Evolutionary conservation across 92 coral and sea anemone genomes (phyloP).

Genomic region (Porites divaricata): DNA sequence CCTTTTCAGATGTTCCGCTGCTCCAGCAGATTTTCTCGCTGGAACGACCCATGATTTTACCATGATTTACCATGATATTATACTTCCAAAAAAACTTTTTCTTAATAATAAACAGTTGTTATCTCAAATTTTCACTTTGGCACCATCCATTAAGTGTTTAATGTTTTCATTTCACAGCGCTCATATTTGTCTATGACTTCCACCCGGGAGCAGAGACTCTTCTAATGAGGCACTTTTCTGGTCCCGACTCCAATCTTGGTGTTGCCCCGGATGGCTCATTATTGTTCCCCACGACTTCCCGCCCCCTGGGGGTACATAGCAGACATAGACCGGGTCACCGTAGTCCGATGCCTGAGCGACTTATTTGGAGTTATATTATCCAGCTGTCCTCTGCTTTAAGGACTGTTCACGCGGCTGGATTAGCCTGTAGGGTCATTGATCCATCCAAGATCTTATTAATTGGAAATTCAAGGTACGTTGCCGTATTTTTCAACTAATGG

Average conservation of each 20-base stretch:
- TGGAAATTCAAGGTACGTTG: conserved; percentile 87
- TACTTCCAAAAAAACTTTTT: too few relatives aligned
- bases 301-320: conserved; percentile 67
- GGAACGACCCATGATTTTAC: too few relatives aligned
- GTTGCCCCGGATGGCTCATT: conserved; percentile 86
- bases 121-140: too few relatives aligned
- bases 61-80: too few relatives aligned
- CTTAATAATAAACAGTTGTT: too few relatives aligned
- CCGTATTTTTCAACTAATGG: too few relatives aligned
- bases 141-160: too few relatives aligned
- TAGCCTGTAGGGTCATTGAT: conserved; percentile 97
- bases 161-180: conserved; percentile 57
- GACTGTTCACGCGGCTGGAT: conserved; percentile 87
- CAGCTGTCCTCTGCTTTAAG: conserved; percentile 97
- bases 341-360: conserved; percentile 94
- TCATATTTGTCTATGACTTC: conserved; percentile 93
- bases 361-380: conserved; percentile 98
- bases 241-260: conserved; percentile 83
- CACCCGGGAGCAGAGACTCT: conserved; percentile 98
- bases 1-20: too few relatives aligned
- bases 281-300: conserved; percentile 76
- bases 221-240: conserved; percentile 89
- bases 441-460: conserved; percentile 97
- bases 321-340: conserved; percentile 81
- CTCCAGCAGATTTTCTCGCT: too few relatives aligned